Evolutionary conservation across 2,888 invertebrate species (phyloP).

Genomic region (Xestia c-nigrum): DNA sequence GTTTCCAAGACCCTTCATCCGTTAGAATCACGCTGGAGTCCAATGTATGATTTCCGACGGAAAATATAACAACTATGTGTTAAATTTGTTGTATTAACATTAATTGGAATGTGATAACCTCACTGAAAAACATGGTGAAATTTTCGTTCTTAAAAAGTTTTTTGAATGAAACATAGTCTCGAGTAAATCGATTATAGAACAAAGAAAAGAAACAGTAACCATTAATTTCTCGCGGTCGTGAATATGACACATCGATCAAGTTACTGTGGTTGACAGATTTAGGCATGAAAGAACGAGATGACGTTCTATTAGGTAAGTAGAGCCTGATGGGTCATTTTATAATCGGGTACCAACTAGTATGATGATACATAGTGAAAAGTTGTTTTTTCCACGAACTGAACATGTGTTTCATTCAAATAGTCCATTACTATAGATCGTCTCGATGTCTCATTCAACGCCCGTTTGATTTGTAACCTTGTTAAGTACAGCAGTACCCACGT

Average conservation of each 20-base stretch:
- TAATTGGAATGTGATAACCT: no score
- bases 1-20: background rate
- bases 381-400: background rate
- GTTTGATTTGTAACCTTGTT: background rate
- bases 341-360: background rate
- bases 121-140: no score
- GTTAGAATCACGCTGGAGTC: background rate
- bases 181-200: background rate
- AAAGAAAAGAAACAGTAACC: background rate
- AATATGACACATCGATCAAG: background rate
- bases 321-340: background rate
- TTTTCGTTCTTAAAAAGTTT: no score
- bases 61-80: background rate
- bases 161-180: background rate
- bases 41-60: background rate
- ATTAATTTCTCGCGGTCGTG: background rate
- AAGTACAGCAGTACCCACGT: background rate
- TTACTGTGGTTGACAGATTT: background rate
- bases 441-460: background rate
- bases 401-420: background rate
- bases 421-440: background rate
- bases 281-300: background rate
- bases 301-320: background rate
- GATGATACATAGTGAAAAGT: background rate
- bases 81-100: background rate